These are phyloP conservation scores for Nanger granti DNA, from an alignment of 2,113 vertebrate species.

Conservation along the genomic window DNA sequence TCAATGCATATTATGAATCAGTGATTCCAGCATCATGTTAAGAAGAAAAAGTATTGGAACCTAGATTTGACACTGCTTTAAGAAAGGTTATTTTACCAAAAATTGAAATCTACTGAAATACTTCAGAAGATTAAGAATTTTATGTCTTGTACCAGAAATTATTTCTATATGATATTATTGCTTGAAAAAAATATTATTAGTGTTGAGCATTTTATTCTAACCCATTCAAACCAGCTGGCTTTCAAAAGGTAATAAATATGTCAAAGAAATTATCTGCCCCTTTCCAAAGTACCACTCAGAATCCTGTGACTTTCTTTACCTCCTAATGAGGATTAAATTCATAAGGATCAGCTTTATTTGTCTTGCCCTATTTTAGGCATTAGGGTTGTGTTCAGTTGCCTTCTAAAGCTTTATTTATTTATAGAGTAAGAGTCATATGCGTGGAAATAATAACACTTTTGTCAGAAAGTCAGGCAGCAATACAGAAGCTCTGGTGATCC, in stretches of 20 bases:
- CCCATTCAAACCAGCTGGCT: neutral
- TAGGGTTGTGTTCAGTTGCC: constrained; percentile 32
- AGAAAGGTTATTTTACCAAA: neutral
- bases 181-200: neutral
- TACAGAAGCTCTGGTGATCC: neutral
- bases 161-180: neutral
- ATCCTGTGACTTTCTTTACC: neutral
- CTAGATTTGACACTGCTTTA: neutral
- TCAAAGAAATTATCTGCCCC: neutral
- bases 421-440: constrained; percentile 65
- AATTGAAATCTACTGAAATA: neutral
- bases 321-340: neutral
- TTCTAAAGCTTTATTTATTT: constrained; percentile 64
- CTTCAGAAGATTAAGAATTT: neutral
- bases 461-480: constrained; percentile 51
- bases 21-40: neutral
- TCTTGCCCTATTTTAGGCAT: constrained; percentile 50
- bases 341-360: neutral
- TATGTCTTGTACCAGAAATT: neutral
- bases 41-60: neutral
- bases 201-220: neutral
- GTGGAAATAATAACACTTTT: constrained; percentile 69
- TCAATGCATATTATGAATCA: neutral
- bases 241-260: neutral
- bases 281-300: constrained; percentile 1